Conservation (phyloP, 2,888 invertebrate genomes). For the Griposia aprilina region DNA sequence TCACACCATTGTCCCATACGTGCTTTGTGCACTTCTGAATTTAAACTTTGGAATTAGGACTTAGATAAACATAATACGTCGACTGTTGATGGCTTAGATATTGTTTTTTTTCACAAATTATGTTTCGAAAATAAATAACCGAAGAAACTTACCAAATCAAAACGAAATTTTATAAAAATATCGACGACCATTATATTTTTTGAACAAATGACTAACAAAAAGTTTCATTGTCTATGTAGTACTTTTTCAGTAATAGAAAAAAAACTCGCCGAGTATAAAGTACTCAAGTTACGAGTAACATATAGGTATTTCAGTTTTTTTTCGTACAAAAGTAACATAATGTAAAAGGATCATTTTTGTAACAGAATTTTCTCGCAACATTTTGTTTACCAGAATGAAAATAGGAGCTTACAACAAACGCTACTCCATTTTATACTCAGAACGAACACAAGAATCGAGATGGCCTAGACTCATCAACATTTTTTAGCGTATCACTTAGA, state of each 20-base stretch:
- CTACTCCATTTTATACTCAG: slow-evolving; percentile 30
- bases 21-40: slow-evolving; percentile 25
- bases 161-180: background rate
- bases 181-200: background rate
- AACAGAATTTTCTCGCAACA: slow-evolving; percentile 34
- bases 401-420: slow-evolving; percentile 26
- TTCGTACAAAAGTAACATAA: slow-evolving; percentile 16
- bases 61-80: background rate
- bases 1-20: slow-evolving; percentile 74
- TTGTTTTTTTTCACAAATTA: background rate
- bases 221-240: background rate
- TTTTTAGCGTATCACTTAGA: slow-evolving; percentile 28
- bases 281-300: slow-evolving; percentile 25
- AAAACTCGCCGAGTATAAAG: slow-evolving; percentile 16
- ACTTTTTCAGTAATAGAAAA: slow-evolving; percentile 7
- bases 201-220: background rate
- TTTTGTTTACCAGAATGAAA: slow-evolving; percentile 23
- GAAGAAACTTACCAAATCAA: background rate
- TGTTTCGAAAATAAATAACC: background rate
- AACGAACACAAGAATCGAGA: slow-evolving; percentile 32
- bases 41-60: slow-evolving; percentile 3
- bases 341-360: slow-evolving; percentile 21
- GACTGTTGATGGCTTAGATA: background rate
- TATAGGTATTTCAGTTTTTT: slow-evolving; percentile 24
- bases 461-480: slow-evolving; percentile 12